phyloP scores from a whole-genome alignment of 2,113 vertebrate species.

The Suncus etruscus region DNA sequence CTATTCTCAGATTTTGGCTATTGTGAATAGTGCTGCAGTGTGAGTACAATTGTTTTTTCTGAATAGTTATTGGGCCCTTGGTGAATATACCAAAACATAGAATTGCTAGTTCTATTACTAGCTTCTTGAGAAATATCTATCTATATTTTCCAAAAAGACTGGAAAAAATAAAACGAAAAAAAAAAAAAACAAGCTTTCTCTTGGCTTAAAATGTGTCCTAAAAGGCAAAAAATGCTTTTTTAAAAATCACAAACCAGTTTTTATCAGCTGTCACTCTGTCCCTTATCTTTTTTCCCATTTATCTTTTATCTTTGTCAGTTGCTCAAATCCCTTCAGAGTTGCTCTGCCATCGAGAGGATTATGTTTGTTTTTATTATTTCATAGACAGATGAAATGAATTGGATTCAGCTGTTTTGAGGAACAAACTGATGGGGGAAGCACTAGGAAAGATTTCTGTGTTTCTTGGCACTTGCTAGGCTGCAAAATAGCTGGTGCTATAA shows the following conservation, averaged over 20 bases:
- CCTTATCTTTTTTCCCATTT: conserved; percentile 43
- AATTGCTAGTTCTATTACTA: too few species aligned
- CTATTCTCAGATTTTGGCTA: too few species aligned
- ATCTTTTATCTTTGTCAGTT: background rate
- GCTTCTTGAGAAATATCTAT: too few species aligned
- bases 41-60: too few species aligned
- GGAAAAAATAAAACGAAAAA: too few species aligned
- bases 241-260: background rate
- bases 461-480: conserved; percentile 65
- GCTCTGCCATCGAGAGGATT: conserved; percentile 15
- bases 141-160: too few species aligned
- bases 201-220: conserved; percentile 29
- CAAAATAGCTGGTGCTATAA: conserved; percentile 74
- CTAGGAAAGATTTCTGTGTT: conserved; percentile 42
- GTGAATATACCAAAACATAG: too few species aligned
- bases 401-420: conserved; percentile 66
- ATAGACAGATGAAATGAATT: conserved; percentile 64
- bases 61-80: too few species aligned
- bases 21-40: too few species aligned
- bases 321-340: background rate
- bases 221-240: background rate
- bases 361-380: conserved; percentile 62
- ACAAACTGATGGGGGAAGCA: background rate
- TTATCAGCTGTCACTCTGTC: background rate
- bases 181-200: background rate